Conservation (phyloP, 2,113 vertebrate species). For the Rhea pennata region DNA sequence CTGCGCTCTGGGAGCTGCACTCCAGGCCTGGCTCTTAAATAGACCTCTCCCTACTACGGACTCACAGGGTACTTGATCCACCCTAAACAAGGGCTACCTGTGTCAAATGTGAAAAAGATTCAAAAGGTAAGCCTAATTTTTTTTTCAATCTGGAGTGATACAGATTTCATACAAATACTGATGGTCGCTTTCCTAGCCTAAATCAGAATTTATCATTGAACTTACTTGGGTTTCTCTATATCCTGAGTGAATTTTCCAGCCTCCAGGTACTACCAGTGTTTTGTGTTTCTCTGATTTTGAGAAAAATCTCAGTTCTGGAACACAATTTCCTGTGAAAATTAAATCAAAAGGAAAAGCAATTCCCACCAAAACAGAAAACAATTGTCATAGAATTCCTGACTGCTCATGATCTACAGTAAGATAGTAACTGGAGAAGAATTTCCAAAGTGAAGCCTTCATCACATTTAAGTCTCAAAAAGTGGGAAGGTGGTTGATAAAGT, state of each 20-base stretch:
- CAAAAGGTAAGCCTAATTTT: background rate
- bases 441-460: background rate
- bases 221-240: background rate
- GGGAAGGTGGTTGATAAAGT: rapidly evolving
- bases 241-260: background rate
- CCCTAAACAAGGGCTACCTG: too few species aligned
- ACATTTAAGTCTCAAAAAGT: background rate
- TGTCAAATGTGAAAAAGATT: background rate
- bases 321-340: background rate
- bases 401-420: background rate
- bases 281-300: background rate
- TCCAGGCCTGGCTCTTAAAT: too few species aligned
- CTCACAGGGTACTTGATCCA: too few species aligned
- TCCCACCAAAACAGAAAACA: background rate
- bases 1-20: too few species aligned
- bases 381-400: background rate
- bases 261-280: background rate
- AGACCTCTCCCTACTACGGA: too few species aligned
- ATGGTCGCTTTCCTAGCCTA: background rate
- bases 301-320: background rate
- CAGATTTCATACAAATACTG: background rate
- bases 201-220: background rate
- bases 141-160: background rate
- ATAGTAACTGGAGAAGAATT: background rate
- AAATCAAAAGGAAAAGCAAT: background rate